phyloP scores from a whole-genome alignment of 2,113 vertebrate genomes.

The Oryzias javanicus region DNA sequence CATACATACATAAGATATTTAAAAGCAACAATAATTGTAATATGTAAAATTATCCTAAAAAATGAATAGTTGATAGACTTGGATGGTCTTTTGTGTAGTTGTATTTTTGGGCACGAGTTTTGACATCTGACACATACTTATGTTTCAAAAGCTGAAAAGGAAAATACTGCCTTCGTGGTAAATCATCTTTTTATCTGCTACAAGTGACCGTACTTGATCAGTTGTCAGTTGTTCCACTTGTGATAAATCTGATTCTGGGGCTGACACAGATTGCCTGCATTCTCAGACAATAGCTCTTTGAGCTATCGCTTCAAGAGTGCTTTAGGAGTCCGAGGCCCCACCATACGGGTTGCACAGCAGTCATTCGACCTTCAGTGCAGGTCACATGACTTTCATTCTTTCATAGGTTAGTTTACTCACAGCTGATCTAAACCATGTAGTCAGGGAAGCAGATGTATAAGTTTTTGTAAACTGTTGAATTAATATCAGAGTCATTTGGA shows the following conservation, averaged over 20 bases:
- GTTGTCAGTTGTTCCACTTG: neutral
- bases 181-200: neutral
- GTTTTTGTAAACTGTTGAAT: neutral
- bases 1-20: too few relatives aligned
- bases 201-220: neutral
- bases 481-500: slow-evolving; percentile 20
- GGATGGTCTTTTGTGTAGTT: too few relatives aligned
- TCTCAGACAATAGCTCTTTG: slow-evolving; percentile 43
- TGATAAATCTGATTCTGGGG: slow-evolving; percentile 11
- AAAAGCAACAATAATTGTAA: too few relatives aligned
- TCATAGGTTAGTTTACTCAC: slow-evolving; percentile 3
- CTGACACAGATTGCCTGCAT: slow-evolving; percentile 34
- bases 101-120: too few relatives aligned
- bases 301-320: slow-evolving; percentile 22
- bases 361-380: slow-evolving; percentile 27
- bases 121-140: too few relatives aligned
- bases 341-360: slow-evolving; percentile 11
- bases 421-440: neutral
- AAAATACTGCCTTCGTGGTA: too few relatives aligned
- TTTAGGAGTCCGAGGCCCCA: neutral
- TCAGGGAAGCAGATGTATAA: too few relatives aligned
- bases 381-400: slow-evolving; percentile 18
- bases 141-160: too few relatives aligned
- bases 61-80: too few relatives aligned
- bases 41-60: too few relatives aligned